Percentiles rank a stretch among this genome's conserved stretches.
Evolutionary conservation across 2,113 vertebrate species (phyloP).

Genomic region (Grammomys surdaster): DNA sequence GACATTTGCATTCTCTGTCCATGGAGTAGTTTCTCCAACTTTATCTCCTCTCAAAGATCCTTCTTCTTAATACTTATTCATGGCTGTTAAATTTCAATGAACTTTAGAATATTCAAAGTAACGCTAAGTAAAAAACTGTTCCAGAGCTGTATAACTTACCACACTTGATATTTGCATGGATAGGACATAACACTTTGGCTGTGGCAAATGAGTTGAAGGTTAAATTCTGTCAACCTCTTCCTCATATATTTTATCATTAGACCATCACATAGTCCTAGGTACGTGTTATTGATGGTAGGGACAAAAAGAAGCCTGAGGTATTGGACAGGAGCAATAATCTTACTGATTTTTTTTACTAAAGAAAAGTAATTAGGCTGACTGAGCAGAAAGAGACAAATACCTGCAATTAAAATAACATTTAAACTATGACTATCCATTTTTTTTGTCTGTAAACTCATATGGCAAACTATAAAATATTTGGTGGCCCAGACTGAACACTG

Average conservation of each 20-base stretch:
- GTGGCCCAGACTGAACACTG: not conserved
- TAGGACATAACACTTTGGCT: not conserved
- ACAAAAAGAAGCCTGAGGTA: not conserved
- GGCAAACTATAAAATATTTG: not conserved
- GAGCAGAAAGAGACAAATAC: not conserved
- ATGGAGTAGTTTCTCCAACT: not conserved
- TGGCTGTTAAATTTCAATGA: not conserved
- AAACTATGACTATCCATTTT: not conserved
- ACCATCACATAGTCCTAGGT: too few relatives aligned
- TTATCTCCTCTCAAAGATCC: not conserved
- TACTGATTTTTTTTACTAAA: not conserved
- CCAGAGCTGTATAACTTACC: not conserved
- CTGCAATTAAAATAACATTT: not conserved
- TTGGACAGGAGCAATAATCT: not conserved
- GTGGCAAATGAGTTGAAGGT: not conserved
- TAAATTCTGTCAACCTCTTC: not conserved
- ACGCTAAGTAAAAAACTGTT: not conserved
- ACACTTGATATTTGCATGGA: fast-evolving
- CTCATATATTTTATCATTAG: too few relatives aligned
- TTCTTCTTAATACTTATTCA: not conserved
- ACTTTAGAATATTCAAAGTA: not conserved
- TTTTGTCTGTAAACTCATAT: not conserved
- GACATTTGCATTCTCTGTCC: fast-evolving
- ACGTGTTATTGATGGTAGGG: not conserved
- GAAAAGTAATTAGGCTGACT: not conserved